Conservation (phyloP, 1,140 invertebrate species). For the Melanaphis sacchari region DNA sequence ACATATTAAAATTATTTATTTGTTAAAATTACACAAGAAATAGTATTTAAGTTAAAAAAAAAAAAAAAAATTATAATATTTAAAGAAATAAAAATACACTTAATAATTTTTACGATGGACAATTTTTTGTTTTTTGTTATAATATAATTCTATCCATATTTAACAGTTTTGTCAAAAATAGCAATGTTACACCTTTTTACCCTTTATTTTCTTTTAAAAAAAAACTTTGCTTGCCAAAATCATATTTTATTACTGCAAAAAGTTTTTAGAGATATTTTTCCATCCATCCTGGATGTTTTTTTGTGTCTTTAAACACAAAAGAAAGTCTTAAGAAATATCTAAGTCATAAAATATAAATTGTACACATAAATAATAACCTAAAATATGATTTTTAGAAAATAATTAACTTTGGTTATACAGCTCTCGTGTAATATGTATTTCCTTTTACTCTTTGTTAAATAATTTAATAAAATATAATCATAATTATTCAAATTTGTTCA, state of each 20-base stretch:
- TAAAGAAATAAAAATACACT: background rate
- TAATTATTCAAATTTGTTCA: background rate
- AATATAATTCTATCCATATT: slow-evolving; percentile 15
- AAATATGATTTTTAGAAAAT: background rate
- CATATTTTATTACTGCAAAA: slow-evolving; percentile 50
- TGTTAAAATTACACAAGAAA: rapidly evolving
- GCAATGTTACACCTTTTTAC: slow-evolving; percentile 49
- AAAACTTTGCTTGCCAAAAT: slow-evolving; percentile 46
- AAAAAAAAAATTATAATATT: background rate
- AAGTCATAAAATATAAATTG: slow-evolving; percentile 1
- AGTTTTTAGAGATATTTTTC: slow-evolving; percentile 34
- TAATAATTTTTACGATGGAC: background rate
- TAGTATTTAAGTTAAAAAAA: background rate
- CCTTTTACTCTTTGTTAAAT: background rate
- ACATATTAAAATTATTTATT: background rate
- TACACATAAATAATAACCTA: background rate
- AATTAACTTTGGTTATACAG: background rate
- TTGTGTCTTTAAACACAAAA: slow-evolving; percentile 8
- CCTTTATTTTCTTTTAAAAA: slow-evolving; percentile 22
- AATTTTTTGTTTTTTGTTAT: background rate
- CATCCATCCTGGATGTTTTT: slow-evolving; percentile 9
- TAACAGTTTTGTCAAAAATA: slow-evolving; percentile 40
- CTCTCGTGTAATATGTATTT: background rate
- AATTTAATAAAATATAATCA: background rate
- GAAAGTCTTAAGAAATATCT: background rate